Conservation (phyloP, 1,140 invertebrate species). For the Rhyzopertha dominica region DNA sequence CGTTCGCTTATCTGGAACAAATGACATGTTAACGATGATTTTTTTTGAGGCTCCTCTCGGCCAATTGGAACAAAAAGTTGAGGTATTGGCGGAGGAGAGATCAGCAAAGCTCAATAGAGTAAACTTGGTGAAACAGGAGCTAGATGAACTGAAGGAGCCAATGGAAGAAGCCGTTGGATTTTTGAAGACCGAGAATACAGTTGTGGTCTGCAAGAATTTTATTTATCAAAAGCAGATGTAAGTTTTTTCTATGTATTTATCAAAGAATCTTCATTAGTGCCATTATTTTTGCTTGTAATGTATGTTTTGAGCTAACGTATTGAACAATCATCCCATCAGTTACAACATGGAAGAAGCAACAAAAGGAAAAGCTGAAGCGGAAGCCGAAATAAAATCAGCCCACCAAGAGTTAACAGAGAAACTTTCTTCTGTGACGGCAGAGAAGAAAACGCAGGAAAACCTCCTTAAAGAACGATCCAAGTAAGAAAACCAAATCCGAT, state of each 20-base stretch:
- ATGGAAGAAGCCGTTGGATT: constrained; percentile 83
- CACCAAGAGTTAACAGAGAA: constrained; percentile 37
- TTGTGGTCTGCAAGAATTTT: constrained; percentile 63
- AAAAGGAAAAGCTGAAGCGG: constrained; percentile 24
- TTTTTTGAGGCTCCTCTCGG: constrained; percentile 67
- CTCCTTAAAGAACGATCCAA: constrained; percentile 26
- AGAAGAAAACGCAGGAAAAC: constrained; percentile 28
- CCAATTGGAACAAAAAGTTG: constrained; percentile 70
- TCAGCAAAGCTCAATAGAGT: constrained; percentile 86
- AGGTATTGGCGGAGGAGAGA: constrained; percentile 71
- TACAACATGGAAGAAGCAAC: constrained; percentile 27
- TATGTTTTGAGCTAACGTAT: constrained; percentile 7
- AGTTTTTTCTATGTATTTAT: constrained; percentile 33
- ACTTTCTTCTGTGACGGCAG: constrained; percentile 28
- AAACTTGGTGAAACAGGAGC: constrained; percentile 85
- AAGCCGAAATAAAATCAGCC: constrained; percentile 28
- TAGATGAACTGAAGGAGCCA: constrained; percentile 76
- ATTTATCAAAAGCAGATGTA: constrained; percentile 66
- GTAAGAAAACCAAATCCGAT: constrained; percentile 14
- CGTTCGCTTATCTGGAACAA: not conserved
- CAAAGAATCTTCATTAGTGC: not conserved
- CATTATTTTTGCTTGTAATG: constrained; percentile 10
- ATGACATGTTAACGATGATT: constrained; percentile 9
- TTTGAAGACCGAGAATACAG: constrained; percentile 73
- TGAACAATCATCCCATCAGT: no score